Percentiles rank a stretch among this genome's conserved stretches.
Conservation (phyloP, 2,113 vertebrate genomes). For the Erinaceus europaeus region DNA sequence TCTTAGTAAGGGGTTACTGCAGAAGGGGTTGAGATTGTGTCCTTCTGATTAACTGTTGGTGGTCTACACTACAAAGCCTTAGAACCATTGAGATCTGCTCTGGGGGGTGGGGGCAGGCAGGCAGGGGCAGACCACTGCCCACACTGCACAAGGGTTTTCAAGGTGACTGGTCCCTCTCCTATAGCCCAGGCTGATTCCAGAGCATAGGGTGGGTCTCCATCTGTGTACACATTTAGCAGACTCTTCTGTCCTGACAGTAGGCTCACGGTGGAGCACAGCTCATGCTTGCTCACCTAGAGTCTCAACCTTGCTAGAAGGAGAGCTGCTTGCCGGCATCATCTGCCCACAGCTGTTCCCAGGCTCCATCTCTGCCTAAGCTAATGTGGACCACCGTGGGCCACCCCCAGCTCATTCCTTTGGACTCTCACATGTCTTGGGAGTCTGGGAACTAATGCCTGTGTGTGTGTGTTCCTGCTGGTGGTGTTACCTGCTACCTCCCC, state of each 20-base stretch:
- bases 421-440: neutral
- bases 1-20: too few relatives aligned
- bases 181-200: too few relatives aligned
- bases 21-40: neutral
- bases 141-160: too few relatives aligned
- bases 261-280: neutral
- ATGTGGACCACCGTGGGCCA: too few relatives aligned
- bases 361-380: neutral
- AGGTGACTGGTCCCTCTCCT: too few relatives aligned
- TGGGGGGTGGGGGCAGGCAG: too few relatives aligned
- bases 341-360: fast-evolving
- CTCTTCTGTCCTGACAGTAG: fast-evolving
- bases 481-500: neutral
- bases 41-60: neutral
- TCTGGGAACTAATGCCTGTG: neutral
- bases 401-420: neutral
- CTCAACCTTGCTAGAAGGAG: neutral
- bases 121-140: neutral
- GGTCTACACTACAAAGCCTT: neutral
- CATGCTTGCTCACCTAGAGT: neutral
- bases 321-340: neutral
- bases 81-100: neutral
- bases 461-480: neutral
- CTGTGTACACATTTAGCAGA: too few relatives aligned
- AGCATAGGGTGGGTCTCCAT: too few relatives aligned